These are phyloP conservation scores for Psittacula cyanocephala DNA, from an alignment of 2,113 vertebrate species.

Conservation along the genomic window DNA sequence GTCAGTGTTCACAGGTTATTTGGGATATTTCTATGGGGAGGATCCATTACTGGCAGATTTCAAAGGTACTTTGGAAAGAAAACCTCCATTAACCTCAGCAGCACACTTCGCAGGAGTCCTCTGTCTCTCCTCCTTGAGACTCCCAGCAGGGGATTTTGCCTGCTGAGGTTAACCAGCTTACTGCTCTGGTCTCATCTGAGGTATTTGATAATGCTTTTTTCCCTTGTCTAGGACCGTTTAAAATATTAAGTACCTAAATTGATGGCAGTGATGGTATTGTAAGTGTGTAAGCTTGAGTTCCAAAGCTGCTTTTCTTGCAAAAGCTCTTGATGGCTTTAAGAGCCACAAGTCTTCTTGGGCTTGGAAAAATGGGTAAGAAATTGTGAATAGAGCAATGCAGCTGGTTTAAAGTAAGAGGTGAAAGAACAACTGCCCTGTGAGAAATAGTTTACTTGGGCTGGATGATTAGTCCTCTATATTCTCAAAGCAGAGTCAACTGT, in stretches of 20 bases:
- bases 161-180: neutral
- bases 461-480: neutral
- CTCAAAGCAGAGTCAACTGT: neutral
- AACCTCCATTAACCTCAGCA: neutral
- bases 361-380: neutral
- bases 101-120: neutral
- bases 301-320: neutral
- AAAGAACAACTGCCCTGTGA: neutral
- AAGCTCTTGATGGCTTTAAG: neutral
- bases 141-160: neutral
- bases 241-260: neutral
- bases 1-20: neutral
- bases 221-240: neutral
- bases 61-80: neutral
- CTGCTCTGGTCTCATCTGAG: neutral
- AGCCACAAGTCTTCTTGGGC: neutral
- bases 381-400: neutral
- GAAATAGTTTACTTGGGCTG: neutral
- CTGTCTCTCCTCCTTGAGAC: neutral
- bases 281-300: neutral
- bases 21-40: neutral
- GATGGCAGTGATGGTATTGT: neutral
- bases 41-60: neutral
- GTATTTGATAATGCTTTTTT: neutral
- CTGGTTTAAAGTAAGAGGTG: neutral